Conservation (phyloP, 2,797 vertebrate species). For the Pipistrellus nathusii region DNA sequence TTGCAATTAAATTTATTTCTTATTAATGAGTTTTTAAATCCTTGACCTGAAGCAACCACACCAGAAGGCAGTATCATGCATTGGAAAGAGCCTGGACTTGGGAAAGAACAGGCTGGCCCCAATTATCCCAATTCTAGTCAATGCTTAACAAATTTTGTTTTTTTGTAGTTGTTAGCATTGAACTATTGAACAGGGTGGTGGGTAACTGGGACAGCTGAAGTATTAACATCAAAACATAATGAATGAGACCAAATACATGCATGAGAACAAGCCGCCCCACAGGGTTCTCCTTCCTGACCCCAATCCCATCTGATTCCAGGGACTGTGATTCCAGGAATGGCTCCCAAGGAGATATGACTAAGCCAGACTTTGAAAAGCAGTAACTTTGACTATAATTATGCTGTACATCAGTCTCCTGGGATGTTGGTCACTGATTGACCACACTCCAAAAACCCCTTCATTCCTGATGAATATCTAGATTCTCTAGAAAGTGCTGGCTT, state of each 20-base stretch:
- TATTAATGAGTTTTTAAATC: neutral
- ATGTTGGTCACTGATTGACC: neutral
- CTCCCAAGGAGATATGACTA: neutral
- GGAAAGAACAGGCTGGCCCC: neutral
- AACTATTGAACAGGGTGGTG: neutral
- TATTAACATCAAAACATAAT: neutral
- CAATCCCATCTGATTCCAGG: neutral
- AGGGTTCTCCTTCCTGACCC: neutral
- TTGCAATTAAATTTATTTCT: neutral
- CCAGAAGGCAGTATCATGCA: neutral
- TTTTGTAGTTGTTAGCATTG: neutral
- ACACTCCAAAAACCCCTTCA: neutral
- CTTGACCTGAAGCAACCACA: neutral
- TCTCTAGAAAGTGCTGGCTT: neutral
- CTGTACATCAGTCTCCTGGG: fast-evolving
- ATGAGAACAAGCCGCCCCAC: neutral
- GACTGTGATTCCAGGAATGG: neutral
- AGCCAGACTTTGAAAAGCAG: neutral
- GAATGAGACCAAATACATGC: neutral
- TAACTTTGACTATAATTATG: too few species aligned
- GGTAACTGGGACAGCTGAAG: neutral
- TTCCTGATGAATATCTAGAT: neutral
- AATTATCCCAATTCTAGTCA: neutral
- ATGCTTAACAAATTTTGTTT: neutral
- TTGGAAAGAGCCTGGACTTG: neutral